Evolutionary conservation across 2,797 vertebrate genomes (phyloP).

Genomic region (Semotilus atromaculatus): DNA sequence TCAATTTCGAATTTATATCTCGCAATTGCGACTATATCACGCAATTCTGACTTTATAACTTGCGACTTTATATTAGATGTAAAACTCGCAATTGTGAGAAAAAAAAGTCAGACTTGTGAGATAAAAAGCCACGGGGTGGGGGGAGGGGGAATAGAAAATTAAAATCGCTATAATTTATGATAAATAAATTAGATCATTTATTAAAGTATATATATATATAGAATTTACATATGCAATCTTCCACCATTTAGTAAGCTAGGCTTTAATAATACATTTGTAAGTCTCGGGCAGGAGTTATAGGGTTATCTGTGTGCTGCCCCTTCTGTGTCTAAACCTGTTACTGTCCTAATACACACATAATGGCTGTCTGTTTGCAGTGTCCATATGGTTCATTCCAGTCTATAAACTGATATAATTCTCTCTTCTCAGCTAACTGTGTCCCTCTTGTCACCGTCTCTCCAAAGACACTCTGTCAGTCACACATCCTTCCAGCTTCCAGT

Average conservation of each 20-base stretch:
- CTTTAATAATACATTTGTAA: background rate
- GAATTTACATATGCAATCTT: too few species aligned
- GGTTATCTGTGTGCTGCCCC: background rate
- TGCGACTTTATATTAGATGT: too few species aligned
- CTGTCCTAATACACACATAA: conserved; percentile 21
- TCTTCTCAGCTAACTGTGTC: conserved; percentile 53
- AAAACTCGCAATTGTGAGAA: too few species aligned
- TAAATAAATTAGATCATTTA: too few species aligned
- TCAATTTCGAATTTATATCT: too few species aligned
- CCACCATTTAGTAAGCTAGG: background rate
- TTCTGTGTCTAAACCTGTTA: background rate
- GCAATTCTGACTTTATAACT: too few species aligned
- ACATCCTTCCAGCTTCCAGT: conserved; percentile 64
- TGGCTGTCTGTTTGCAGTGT: background rate
- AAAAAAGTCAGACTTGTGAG: too few species aligned
- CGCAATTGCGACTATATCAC: too few species aligned
- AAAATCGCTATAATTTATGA: too few species aligned
- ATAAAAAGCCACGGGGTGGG: too few species aligned
- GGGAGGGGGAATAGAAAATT: too few species aligned
- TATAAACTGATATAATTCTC: conserved; percentile 32
- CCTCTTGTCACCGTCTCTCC: conserved; percentile 48
- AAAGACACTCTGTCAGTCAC: conserved; percentile 51
- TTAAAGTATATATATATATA: too few species aligned
- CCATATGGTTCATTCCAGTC: conserved; percentile 36
- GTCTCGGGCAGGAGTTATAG: background rate